Base-by-base conservation (phyloP, 1,140 invertebrate genomes). In the Anastrepha obliqua region DNA sequence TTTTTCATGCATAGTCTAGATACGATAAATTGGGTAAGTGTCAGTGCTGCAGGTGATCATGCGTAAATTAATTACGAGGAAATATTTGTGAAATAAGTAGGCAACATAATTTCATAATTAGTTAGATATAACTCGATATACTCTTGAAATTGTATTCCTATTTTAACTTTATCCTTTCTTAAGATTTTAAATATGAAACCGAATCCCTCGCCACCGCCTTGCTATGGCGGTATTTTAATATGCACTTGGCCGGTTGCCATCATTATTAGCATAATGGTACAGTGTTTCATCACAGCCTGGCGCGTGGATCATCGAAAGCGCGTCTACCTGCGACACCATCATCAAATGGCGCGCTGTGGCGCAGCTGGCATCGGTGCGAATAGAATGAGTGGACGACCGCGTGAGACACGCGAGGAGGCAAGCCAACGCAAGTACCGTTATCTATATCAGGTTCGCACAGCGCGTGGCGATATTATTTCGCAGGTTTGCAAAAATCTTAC, bases 401-500 rank as follows among this genome's bases (percentile, higher is more conserved):
- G 96, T 86, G 95, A 97, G 90, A 95, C 96, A 65, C 94, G 96
- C 88, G 96, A 96, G 87, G 96, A 97, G 93, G 95, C 97, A 92
- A 94, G 95, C 64, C 96, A 97, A 90, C 96, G 96, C 90, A 97
- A 97, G 93, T 98, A 98, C 92, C 94, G 97, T 86, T 98, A 98
- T 92, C 94, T 98, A 88, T 98, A 98, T 94, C 97, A 98, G 94
- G 96, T 98, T 87, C 95, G 97, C 89, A 97, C 97, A 15, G 96
- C 97, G 58, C 97, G 98, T 89, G 97, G 97, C 17, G 97, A 98
- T 94, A 96, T 98, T 89, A 97, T 98, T 87, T 97, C 97, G 89
- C 97, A 98, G 95, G 97, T 96, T 15, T 13, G 67, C n/a, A 29
- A 74, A 70, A 70, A 42, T 6, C 3, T 62, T 42, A 47, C 15